Conservation (phyloP, 2,113 vertebrate genomes). For the Oostethus manadensis region DNA sequence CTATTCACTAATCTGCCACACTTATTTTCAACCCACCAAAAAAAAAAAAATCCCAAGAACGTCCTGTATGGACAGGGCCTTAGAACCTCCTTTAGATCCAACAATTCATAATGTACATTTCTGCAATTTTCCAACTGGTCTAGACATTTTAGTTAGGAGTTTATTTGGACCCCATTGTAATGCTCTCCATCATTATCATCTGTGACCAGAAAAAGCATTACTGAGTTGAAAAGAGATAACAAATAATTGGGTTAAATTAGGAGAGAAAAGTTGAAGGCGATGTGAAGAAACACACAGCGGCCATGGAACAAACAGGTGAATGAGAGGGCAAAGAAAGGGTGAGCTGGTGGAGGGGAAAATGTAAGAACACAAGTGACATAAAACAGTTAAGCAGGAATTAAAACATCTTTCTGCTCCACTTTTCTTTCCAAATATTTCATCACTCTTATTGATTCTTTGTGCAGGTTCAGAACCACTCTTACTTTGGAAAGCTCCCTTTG, state of each 20-base stretch:
- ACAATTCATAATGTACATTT: no score
- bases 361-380: not conserved
- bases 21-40: no score
- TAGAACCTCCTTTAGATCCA: no score
- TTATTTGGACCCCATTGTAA: no score
- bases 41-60: no score
- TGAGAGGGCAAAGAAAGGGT: conserved; percentile 2
- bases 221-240: not conserved
- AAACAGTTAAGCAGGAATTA: conserved; percentile 5
- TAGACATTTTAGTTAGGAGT: no score
- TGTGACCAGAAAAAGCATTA: not conserved
- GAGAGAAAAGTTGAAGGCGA: not conserved
- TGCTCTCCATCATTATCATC: no score
- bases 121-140: no score
- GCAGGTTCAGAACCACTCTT: not conserved
- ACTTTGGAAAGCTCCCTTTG: not conserved
- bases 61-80: no score
- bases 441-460: conserved; percentile 3
- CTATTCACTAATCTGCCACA: no score
- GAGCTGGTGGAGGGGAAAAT: not conserved
- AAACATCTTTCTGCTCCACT: not conserved
- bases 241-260: not conserved
- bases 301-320: conserved; percentile 4
- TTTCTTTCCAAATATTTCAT: conserved; percentile 1
- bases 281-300: not conserved